Percentiles rank a stretch among this genome's conserved stretches.
These are phyloP conservation scores for Trichechus manatus DNA, from an alignment of 2,113 vertebrate genomes.

Conservation along the genomic window DNA sequence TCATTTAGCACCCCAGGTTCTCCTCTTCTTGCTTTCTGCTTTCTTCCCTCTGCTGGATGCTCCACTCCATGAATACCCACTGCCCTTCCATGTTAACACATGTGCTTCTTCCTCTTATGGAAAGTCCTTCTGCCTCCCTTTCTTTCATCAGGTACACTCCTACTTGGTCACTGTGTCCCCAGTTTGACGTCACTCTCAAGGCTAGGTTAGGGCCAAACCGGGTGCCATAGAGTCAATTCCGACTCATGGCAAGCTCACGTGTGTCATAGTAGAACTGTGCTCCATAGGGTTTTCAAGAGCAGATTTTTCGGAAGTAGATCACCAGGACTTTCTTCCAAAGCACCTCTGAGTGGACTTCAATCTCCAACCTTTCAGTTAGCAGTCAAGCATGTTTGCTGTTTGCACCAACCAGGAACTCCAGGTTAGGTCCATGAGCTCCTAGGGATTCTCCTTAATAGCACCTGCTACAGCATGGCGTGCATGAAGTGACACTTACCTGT, in stretches of 20 bases:
- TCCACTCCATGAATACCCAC: neutral
- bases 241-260: neutral
- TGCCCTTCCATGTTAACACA: neutral
- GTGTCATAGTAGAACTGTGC: neutral
- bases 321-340: neutral
- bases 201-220: neutral
- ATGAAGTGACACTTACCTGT: neutral
- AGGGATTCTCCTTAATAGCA: neutral
- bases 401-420: neutral
- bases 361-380: neutral
- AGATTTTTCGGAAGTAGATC: neutral
- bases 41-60: neutral
- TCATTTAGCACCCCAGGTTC: too few relatives aligned
- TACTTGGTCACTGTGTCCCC: neutral
- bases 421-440: neutral
- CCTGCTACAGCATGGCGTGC: neutral
- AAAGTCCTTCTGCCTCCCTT: neutral
- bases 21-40: neutral
- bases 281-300: neutral
- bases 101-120: neutral
- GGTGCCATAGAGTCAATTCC: neutral
- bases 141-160: neutral
- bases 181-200: neutral
- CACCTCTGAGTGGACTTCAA: neutral
- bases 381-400: neutral